Evolutionary conservation across 2,113 vertebrate species (phyloP).

Genomic region (Centropus unirufus): DNA sequence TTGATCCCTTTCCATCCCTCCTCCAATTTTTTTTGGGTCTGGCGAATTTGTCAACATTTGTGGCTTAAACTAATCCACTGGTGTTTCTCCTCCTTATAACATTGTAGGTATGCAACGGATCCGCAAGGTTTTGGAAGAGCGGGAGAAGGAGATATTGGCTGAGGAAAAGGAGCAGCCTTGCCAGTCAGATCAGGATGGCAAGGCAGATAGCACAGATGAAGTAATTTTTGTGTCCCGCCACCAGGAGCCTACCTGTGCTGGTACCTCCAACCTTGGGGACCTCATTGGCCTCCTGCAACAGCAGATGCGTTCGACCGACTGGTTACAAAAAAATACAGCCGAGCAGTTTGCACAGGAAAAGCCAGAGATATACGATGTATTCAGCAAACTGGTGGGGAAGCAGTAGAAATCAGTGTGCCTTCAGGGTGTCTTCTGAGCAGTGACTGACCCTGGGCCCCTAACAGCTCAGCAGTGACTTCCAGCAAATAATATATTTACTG

Average conservation of each 20-base stretch:
- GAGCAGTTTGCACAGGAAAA: slow-evolving; percentile 84
- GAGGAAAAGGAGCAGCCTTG: slow-evolving; percentile 57
- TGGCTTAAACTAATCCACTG: background rate
- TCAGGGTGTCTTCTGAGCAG: background rate
- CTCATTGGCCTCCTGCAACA: slow-evolving; percentile 82
- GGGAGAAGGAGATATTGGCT: slow-evolving; percentile 67
- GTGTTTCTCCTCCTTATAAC: background rate
- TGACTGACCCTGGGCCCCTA: background rate
- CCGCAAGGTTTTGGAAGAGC: slow-evolving; percentile 80
- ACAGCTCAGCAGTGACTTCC: slow-evolving; percentile 2
- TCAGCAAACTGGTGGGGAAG: slow-evolving; percentile 84
- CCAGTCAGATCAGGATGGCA: slow-evolving; percentile 62
- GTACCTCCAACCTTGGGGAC: slow-evolving; percentile 72
- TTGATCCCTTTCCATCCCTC: background rate
- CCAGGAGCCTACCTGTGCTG: slow-evolving; percentile 63
- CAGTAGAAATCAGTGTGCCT: slow-evolving; percentile 25
- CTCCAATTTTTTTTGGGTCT: background rate
- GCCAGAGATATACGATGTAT: slow-evolving; percentile 85
- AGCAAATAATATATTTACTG: slow-evolving; percentile 61
- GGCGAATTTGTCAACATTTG: background rate
- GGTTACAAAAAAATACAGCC: slow-evolving; percentile 84
- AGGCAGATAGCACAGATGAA: slow-evolving; percentile 75
- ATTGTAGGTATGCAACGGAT: slow-evolving; percentile 87
- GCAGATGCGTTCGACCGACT: slow-evolving; percentile 83
- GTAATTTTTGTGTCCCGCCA: slow-evolving; percentile 64